Evolutionary conservation across 2,797 vertebrate genomes (phyloP), one percentile per base, ranked within the genome.

Genomic region (Falco rusticolus): DNA sequence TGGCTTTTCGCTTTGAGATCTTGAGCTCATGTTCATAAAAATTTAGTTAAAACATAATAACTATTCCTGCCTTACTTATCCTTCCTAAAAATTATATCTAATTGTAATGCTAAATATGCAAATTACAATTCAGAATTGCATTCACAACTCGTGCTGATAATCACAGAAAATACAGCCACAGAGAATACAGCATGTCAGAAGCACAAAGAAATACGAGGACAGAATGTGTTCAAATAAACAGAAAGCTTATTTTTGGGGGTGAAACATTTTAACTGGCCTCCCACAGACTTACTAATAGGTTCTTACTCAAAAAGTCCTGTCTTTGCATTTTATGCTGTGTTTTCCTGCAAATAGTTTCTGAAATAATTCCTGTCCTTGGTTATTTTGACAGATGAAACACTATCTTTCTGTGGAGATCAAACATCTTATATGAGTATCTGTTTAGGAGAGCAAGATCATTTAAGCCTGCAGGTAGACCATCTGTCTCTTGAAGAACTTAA

Each of bases 391-490:
- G 99, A 98, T 71, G 99, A 99, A 93, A 98, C 98, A 0, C 90
- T 99, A 24, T 99, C 98, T 94, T 99, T 99, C 97, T 98, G 98
- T 84, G 99, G 99, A 15, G 99, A 99, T 96, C 99, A 99, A 97
- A 99, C 99, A 5, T 99, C 99, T 64, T 99, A 99, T 57, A 98
- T 99, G 98, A 99, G 99, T 93, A 99, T 99, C 96, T 99, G 99
- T 97, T 97, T 99, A 77, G 98, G 98, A 84, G 99, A 99, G 34
- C 97, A 96, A 65, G 97, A 84, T 92, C 97, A 93, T 28, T 97
- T 98, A 80, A 98, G 97, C 74, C 97, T 98, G 63, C 98, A 98
- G 87, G 93, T 98, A 88, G 98, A 98, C 53, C 98, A 98, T 64
- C 98, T 99, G 57, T 98, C 98, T 92, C 93, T 98, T 79, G 98